Conservation (phyloP, 2,888 invertebrate species). For the Ennomos erosarius region DNA sequence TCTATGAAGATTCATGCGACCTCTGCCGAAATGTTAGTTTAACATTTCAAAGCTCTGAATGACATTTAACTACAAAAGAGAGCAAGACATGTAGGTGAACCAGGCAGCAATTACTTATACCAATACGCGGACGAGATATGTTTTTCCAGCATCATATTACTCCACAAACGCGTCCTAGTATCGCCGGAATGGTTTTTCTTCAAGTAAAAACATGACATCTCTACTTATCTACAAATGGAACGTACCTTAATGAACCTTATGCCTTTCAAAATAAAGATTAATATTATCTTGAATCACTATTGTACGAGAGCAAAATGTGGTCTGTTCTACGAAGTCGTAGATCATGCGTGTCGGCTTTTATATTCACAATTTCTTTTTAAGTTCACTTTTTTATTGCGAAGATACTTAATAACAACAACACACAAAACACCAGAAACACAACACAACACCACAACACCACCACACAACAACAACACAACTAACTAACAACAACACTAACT, state of each 20-base stretch:
- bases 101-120: constrained; percentile 37
- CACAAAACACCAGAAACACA: too few species aligned
- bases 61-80: not conserved
- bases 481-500: too few species aligned
- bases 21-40: constrained; percentile 1
- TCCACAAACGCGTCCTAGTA: constrained; percentile 52
- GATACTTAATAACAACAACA: too few species aligned
- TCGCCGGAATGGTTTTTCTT: constrained; percentile 51
- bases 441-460: too few species aligned
- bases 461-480: too few species aligned
- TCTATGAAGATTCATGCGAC: not conserved
- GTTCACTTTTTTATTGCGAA: constrained; percentile 7
- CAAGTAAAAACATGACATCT: constrained; percentile 28
- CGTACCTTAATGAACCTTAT: not conserved
- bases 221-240: constrained; percentile 7
- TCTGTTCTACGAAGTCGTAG: constrained; percentile 23
- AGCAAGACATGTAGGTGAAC: constrained; percentile 1
- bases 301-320: constrained; percentile 8
- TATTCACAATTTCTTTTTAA: constrained; percentile 14
- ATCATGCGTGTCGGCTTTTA: constrained; percentile 17
- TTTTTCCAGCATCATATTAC: constrained; percentile 51
- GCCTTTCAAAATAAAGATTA: constrained; percentile 1
- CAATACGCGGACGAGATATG: constrained; percentile 41
- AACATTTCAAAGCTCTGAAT: not conserved
- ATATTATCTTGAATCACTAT: not conserved